phyloP scores from a whole-genome alignment of 2,113 vertebrate genomes.

The Phoenicopterus ruber region DNA sequence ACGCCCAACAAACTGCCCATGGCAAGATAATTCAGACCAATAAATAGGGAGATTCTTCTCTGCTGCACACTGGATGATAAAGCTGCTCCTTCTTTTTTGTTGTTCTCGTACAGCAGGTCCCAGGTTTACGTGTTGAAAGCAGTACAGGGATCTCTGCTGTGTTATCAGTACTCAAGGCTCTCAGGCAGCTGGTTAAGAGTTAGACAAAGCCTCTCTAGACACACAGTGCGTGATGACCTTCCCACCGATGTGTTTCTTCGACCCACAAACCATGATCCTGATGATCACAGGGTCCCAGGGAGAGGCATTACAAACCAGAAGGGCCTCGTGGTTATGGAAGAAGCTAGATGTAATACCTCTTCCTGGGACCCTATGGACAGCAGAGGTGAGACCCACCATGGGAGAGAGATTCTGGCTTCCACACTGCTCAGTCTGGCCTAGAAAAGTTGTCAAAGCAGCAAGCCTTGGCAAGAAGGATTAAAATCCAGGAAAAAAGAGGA shows the following conservation, averaged over 20 bases:
- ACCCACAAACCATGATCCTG: rapidly evolving
- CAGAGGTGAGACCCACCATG: not conserved
- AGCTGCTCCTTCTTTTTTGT: not conserved
- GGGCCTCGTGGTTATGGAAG: not conserved
- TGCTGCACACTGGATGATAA: not conserved
- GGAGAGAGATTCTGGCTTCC: not conserved
- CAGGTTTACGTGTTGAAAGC: not conserved
- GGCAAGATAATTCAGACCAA: not conserved
- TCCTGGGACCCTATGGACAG: not conserved
- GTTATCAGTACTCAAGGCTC: not conserved
- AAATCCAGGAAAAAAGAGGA: not conserved
- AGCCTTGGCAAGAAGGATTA: not conserved
- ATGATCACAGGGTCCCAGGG: not conserved
- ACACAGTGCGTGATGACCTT: not conserved
- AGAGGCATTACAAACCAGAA: not conserved
- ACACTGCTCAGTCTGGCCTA: not conserved
- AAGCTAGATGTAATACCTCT: not conserved
- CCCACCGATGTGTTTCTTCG: not conserved
- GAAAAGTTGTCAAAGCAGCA: not conserved
- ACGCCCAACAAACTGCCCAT: not conserved
- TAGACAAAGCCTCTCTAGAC: not conserved
- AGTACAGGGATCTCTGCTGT: not conserved
- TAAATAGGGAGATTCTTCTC: not conserved
- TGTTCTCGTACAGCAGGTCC: not conserved
- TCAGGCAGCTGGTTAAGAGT: not conserved